Evolutionary conservation across 2,113 vertebrate species (phyloP).

Genomic region (Petaurus breviceps): DNA sequence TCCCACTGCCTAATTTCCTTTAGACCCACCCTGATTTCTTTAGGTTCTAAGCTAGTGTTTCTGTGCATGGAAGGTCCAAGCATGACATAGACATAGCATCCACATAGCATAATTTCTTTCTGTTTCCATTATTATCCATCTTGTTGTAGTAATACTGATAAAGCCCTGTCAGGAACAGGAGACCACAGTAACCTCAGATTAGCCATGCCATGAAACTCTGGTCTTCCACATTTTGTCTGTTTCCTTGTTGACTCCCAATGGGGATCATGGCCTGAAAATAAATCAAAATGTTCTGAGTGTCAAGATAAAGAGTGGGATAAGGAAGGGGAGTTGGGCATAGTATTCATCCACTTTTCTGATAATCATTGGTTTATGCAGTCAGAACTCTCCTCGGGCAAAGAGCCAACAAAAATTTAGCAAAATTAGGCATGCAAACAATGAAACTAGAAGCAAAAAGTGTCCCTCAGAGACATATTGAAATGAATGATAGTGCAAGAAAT

Average conservation of each 20-base stretch:
- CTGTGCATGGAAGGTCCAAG: background rate
- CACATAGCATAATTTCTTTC: background rate
- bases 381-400: background rate
- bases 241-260: background rate
- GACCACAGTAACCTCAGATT: background rate
- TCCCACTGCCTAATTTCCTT: background rate
- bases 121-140: background rate
- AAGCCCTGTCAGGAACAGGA: background rate
- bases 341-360: background rate
- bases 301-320: background rate
- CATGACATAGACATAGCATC: accelerated
- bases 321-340: background rate
- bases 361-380: accelerated
- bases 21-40: too few species aligned
- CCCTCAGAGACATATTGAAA: background rate
- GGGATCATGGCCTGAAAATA: background rate
- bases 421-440: background rate
- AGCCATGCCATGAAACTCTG: accelerated
- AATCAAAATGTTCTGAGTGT: background rate
- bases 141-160: background rate
- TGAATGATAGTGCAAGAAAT: background rate
- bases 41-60: background rate
- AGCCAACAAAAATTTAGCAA: background rate
- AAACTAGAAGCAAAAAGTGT: accelerated
- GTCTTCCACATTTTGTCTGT: background rate